Evolutionary conservation across 2,888 invertebrate genomes (phyloP).

Genomic region (Drosophila borborema): DNA sequence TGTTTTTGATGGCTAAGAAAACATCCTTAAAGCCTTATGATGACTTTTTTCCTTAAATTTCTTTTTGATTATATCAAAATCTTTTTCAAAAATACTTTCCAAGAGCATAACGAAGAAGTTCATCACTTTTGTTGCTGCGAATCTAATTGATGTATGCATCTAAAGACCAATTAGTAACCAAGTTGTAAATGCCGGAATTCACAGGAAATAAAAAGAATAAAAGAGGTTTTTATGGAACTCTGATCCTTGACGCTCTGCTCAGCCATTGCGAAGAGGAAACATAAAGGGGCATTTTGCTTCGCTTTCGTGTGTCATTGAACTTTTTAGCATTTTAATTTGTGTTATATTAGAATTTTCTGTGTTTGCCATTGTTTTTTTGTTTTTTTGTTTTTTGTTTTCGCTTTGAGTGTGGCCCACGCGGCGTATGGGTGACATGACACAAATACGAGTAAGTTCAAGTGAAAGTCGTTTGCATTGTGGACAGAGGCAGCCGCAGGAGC

Average conservation of each 20-base stretch:
- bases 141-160: not conserved
- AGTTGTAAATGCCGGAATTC: not conserved
- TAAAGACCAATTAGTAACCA: not conserved
- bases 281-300: too few species aligned
- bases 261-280: not conserved
- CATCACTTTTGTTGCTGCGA: not conserved
- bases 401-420: conserved; percentile 28
- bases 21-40: too few species aligned
- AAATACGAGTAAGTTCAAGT: conserved; percentile 56
- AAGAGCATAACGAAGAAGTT: not conserved
- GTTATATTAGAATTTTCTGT: conserved; percentile 28
- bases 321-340: conserved; percentile 30
- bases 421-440: conserved; percentile 53
- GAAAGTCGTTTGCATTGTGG: conserved; percentile 72
- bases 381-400: conserved; percentile 26
- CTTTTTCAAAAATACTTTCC: not conserved
- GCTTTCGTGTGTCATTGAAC: conserved; percentile 11
- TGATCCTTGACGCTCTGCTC: conserved; percentile 4
- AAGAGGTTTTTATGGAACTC: conserved; percentile 15
- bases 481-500: conserved; percentile 39
- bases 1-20: too few species aligned
- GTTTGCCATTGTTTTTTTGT: conserved; percentile 7
- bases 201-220: not conserved
- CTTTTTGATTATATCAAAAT: not conserved
- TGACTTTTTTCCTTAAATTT: not conserved